These are phyloP conservation scores for Rhea pennata DNA, from an alignment of 2,113 vertebrate species.

Conservation along the genomic window DNA sequence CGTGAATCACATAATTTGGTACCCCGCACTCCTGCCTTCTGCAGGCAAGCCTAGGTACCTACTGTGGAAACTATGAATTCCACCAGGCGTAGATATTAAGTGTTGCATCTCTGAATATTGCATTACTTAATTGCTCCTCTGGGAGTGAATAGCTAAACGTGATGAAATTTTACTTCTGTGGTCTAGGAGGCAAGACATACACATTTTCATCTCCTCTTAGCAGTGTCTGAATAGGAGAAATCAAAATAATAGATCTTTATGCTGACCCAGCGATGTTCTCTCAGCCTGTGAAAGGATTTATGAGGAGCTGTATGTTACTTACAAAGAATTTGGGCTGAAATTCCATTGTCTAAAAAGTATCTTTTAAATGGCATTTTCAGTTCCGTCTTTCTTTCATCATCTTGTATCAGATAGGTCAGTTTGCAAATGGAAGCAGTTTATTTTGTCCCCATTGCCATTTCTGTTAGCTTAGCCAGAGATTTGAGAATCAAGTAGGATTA, in stretches of 20 bases:
- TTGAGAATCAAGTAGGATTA: background rate
- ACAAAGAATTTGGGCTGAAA: background rate
- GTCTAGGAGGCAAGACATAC: background rate
- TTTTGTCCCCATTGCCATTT: background rate
- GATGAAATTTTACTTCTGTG: constrained; percentile 2
- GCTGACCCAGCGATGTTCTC: background rate
- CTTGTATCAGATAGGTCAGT: background rate
- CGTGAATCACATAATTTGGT: background rate
- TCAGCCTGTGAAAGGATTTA: background rate
- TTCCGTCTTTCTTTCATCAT: background rate
- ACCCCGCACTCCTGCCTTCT: background rate
- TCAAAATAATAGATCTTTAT: background rate
- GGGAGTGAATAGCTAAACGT: background rate
- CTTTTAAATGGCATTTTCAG: background rate
- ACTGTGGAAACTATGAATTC: background rate
- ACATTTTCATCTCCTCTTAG: background rate
- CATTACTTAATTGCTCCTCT: background rate
- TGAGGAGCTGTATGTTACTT: background rate
- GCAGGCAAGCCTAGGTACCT: background rate
- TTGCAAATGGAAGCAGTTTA: background rate
- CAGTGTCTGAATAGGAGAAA: background rate
- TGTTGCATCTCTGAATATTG: background rate
- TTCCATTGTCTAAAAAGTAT: background rate
- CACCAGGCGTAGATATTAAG: background rate
- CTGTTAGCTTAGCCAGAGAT: background rate